These are phyloP conservation scores for Pogonocherus hispidulus DNA, from an alignment of 2,888 invertebrate species.

Conservation along the genomic window DNA sequence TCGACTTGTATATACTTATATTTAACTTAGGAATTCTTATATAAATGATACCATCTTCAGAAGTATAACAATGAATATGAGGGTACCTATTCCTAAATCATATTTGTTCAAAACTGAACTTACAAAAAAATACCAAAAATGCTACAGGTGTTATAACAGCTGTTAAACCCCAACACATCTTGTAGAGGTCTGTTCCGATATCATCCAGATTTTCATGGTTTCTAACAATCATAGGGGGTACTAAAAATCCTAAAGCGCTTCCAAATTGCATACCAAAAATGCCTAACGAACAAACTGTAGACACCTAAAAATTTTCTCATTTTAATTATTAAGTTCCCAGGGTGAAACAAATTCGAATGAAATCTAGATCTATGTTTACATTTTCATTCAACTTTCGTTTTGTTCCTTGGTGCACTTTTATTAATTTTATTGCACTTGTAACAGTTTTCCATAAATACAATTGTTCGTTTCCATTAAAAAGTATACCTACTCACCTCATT, in stretches of 20 bases:
- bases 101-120: no score
- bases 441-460: no score
- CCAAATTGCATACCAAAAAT: slow-evolving; percentile 58
- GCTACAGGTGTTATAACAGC: slow-evolving; percentile 49
- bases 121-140: slow-evolving; percentile 54
- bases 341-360: no score
- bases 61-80: no score
- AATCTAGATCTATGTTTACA: neutral
- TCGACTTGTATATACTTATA: no score
- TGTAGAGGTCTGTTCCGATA: slow-evolving; percentile 66
- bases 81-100: no score
- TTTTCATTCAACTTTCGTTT: neutral
- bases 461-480: no score
- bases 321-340: neutral
- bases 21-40: no score
- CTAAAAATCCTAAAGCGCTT: slow-evolving; percentile 53
- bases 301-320: slow-evolving; percentile 48
- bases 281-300: slow-evolving; percentile 58
- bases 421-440: no score
- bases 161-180: slow-evolving; percentile 71
- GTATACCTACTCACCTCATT: slow-evolving; percentile 92
- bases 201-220: slow-evolving; percentile 56
- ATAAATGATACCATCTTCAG: no score
- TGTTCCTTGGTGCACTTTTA: no score
- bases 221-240: slow-evolving; percentile 64